Evolutionary conservation across 2,113 vertebrate genomes (phyloP).

Genomic region (Albula glossodonta): DNA sequence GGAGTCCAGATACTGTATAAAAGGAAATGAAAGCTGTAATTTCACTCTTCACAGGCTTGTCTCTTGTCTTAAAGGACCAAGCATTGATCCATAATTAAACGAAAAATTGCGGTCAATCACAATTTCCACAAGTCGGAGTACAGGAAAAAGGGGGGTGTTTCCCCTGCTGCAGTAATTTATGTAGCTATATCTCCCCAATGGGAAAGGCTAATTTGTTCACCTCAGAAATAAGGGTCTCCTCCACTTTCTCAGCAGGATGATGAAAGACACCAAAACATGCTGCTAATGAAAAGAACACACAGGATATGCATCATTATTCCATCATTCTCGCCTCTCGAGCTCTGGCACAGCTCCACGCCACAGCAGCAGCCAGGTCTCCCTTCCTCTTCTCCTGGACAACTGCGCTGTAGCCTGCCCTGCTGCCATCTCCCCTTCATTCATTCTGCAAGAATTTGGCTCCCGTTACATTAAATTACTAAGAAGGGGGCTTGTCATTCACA

Average conservation of each 20-base stretch:
- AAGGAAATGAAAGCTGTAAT: slow-evolving; percentile 64
- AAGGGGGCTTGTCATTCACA: slow-evolving; percentile 57
- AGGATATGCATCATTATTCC: slow-evolving; percentile 99
- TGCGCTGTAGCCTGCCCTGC: slow-evolving; percentile 68
- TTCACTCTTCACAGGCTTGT: not conserved
- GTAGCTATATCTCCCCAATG: slow-evolving; percentile 83
- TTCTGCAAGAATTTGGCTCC: slow-evolving; percentile 88
- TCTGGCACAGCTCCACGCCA: slow-evolving; percentile 81
- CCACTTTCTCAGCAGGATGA: slow-evolving; percentile 93
- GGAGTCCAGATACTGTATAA: slow-evolving; percentile 74
- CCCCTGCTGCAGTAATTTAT: slow-evolving; percentile 68
- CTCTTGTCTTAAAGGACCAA: slow-evolving; percentile 38
- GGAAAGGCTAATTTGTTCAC: slow-evolving; percentile 80
- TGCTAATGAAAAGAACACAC: slow-evolving; percentile 99
- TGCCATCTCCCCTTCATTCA: slow-evolving; percentile 89
- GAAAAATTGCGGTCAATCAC: slow-evolving; percentile 82
- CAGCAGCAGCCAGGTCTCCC: slow-evolving; percentile 79
- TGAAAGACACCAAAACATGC: slow-evolving; percentile 93
- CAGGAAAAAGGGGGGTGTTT: slow-evolving; percentile 79
- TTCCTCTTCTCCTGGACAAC: slow-evolving; percentile 59
- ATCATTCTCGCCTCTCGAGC: slow-evolving; percentile 98
- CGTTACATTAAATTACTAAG: slow-evolving; percentile 80
- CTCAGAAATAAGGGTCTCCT: slow-evolving; percentile 83
- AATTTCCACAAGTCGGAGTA: slow-evolving; percentile 87
- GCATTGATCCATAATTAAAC: slow-evolving; percentile 49